A percentile compares a stretch with the other conserved stretches of the same genome.
phyloP scores from a whole-genome alignment of 2,797 vertebrate species.

The Cuculus canorus region DNA sequence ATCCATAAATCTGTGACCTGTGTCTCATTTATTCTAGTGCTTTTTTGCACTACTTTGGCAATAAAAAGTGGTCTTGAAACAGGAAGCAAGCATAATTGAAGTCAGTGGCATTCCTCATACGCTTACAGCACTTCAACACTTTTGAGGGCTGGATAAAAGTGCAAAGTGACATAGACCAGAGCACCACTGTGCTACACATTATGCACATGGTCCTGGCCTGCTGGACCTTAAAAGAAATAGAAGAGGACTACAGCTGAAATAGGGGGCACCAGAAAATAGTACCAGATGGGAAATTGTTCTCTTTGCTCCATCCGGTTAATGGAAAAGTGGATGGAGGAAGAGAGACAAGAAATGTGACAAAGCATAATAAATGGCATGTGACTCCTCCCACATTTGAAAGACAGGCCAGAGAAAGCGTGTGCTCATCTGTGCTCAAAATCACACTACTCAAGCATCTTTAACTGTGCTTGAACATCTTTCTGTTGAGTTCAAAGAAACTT shows the following conservation, averaged over 20 bases:
- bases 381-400: neutral
- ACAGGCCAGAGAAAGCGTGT: neutral
- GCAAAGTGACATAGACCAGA: constrained; percentile 25
- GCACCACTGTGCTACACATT: neutral
- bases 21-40: neutral
- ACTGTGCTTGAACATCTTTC: neutral
- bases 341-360: neutral
- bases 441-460: neutral
- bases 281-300: neutral
- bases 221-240: neutral
- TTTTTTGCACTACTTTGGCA: neutral
- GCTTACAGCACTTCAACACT: constrained; percentile 4
- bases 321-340: neutral
- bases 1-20: neutral
- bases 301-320: neutral
- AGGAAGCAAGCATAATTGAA: neutral
- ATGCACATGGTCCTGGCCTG: neutral
- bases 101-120: neutral
- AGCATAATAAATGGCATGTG: neutral
- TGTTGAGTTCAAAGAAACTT: neutral
- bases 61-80: constrained; percentile 15
- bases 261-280: neutral
- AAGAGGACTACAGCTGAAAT: neutral
- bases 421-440: neutral
- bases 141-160: neutral